These are phyloP conservation scores for Thaumatotibia leucotreta DNA, from an alignment of 1,140 invertebrate genomes.

Conservation along the genomic window DNA sequence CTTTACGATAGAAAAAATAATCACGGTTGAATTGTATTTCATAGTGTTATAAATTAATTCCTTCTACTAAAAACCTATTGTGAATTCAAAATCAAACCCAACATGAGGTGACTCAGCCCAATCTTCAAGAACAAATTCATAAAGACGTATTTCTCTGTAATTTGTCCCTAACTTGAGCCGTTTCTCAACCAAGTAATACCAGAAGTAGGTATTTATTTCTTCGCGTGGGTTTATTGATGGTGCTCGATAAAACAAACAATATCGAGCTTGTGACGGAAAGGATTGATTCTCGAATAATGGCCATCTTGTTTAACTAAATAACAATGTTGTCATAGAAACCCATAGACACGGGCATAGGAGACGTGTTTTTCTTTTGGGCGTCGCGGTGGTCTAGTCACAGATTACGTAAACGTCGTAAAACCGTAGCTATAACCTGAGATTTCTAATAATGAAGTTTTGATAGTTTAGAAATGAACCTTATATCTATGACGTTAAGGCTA, in stretches of 20 bases:
- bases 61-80: background rate
- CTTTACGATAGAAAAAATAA: too few relatives aligned
- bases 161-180: background rate
- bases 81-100: background rate
- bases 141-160: background rate
- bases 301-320: slow-evolving; percentile 46
- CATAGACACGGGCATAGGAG: slow-evolving; percentile 26
- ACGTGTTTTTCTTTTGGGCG: slow-evolving; percentile 11
- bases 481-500: too few relatives aligned
- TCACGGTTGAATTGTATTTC: background rate
- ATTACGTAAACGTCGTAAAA: too few relatives aligned
- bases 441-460: too few relatives aligned
- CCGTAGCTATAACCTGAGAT: too few relatives aligned
- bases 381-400: slow-evolving; percentile 27
- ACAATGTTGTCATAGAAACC: slow-evolving; percentile 37
- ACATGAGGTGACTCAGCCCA: background rate
- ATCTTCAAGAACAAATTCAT: background rate
- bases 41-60: background rate
- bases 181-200: slow-evolving; percentile 5
- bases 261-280: slow-evolving; percentile 20
- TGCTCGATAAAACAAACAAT: slow-evolving; percentile 30
- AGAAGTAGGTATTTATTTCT: slow-evolving; percentile 15
- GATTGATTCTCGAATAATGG: slow-evolving; percentile 41
- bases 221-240: slow-evolving; percentile 17
- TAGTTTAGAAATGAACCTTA: too few relatives aligned